phyloP scores from a whole-genome alignment of 2,888 invertebrate genomes.

The Eustalomyia histrio region DNA sequence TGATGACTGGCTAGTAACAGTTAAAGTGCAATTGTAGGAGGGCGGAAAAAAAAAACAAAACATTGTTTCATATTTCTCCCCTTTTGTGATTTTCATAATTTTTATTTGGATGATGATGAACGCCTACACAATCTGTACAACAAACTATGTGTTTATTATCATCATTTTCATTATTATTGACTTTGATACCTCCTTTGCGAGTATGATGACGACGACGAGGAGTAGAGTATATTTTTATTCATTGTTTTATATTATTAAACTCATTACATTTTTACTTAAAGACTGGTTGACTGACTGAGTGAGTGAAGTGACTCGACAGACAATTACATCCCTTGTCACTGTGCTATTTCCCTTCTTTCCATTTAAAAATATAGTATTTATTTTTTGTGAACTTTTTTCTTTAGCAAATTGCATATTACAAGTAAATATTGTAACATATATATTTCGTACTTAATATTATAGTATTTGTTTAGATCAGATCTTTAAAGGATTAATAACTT shows the following conservation, averaged over 20 bases:
- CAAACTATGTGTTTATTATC: conserved; percentile 51
- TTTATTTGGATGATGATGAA: conserved; percentile 43
- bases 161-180: conserved; percentile 48
- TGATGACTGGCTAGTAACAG: background rate
- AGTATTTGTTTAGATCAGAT: conserved; percentile 10
- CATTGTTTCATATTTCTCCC: background rate
- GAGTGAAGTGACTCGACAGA: conserved; percentile 44
- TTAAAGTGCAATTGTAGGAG: background rate
- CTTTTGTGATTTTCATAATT: conserved; percentile 36
- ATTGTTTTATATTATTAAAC: conserved; percentile 58
- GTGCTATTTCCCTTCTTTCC: conserved; percentile 17
- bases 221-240: conserved; percentile 24
- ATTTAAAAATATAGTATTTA: background rate
- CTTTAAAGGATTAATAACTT: conserved; percentile 12
- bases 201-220: background rate
- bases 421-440: conserved; percentile 9
- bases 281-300: conserved; percentile 9
- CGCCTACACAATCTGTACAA: conserved; percentile 59
- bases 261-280: conserved; percentile 40
- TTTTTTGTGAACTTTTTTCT: background rate
- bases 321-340: conserved; percentile 42
- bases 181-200: conserved; percentile 51
- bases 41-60: background rate
- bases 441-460: background rate
- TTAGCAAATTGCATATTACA: conserved; percentile 30